Conservation (phyloP, 1,140 invertebrate species). For the Delia radicum region DNA sequence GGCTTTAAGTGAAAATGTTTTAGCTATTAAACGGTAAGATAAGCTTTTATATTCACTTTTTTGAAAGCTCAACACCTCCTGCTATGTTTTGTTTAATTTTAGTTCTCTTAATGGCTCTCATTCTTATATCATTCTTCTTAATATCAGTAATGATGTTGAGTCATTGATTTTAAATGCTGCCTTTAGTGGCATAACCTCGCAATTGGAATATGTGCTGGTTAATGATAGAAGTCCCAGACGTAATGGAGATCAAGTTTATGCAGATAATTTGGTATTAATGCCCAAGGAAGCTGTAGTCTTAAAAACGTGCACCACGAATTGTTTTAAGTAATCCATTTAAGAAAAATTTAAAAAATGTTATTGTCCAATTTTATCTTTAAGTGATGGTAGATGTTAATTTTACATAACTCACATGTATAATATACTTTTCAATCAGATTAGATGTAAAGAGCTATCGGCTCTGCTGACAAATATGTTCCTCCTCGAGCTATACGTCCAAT, state of each 20-base stretch:
- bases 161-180: conserved; percentile 39
- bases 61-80: no score
- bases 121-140: conserved; percentile 43
- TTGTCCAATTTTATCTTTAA: no score
- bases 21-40: conserved; percentile 57
- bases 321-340: no score
- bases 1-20: conserved; percentile 52
- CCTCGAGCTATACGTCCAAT: no score
- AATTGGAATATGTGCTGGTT: conserved; percentile 44
- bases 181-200: conserved; percentile 34
- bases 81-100: not conserved
- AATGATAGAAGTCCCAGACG: conserved; percentile 43
- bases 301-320: no score
- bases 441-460: no score
- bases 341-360: no score
- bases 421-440: no score
- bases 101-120: conserved; percentile 38
- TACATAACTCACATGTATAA: no score
- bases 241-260: conserved; percentile 40
- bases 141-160: conserved; percentile 44
- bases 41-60: not conserved
- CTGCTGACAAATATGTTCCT: no score
- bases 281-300: conserved; percentile 50
- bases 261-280: conserved; percentile 43
- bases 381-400: no score